Conservation (phyloP, 2,888 invertebrate genomes). For the Drosophila gaucha region DNA sequence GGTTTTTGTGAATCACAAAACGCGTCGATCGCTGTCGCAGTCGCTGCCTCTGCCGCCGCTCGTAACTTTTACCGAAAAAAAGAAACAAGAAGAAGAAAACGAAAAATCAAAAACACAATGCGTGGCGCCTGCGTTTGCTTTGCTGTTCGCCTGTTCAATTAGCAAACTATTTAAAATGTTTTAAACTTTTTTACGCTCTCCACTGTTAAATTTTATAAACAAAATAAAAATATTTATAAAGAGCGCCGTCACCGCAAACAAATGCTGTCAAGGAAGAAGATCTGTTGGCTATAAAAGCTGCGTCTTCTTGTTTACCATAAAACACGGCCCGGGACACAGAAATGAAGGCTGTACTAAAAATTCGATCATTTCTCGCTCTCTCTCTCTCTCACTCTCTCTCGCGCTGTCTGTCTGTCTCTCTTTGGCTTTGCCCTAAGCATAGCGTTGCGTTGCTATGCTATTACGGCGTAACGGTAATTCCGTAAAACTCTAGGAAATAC, state of each 20-base stretch:
- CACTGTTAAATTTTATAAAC: constrained; percentile 71
- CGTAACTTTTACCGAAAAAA: constrained; percentile 57
- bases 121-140: constrained; percentile 4
- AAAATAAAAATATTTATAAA: constrained; percentile 70
- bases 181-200: constrained; percentile 77
- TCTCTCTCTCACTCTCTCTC: not conserved
- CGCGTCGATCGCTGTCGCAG: constrained; percentile 22
- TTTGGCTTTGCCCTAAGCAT: constrained; percentile 39
- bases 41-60: too few species aligned
- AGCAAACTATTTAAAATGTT: constrained; percentile 83
- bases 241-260: constrained; percentile 10
- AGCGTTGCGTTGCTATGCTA: constrained; percentile 32
- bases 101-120: constrained; percentile 19
- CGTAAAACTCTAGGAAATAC: constrained; percentile 80
- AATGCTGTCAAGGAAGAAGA: constrained; percentile 5
- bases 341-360: constrained; percentile 22
- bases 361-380: not conserved
- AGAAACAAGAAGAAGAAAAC: not conserved
- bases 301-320: constrained; percentile 58
- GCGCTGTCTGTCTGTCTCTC: not conserved
- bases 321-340: constrained; percentile 45
- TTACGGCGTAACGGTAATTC: constrained; percentile 74
- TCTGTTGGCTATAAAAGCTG: constrained; percentile 25
- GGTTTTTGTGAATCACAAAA: constrained; percentile 27
- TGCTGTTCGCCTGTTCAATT: constrained; percentile 75